Percentiles rank a stretch among this genome's conserved stretches.
phyloP scores from a whole-genome alignment of 2,797 vertebrate genomes.

The Macropodus opercularis region DNA sequence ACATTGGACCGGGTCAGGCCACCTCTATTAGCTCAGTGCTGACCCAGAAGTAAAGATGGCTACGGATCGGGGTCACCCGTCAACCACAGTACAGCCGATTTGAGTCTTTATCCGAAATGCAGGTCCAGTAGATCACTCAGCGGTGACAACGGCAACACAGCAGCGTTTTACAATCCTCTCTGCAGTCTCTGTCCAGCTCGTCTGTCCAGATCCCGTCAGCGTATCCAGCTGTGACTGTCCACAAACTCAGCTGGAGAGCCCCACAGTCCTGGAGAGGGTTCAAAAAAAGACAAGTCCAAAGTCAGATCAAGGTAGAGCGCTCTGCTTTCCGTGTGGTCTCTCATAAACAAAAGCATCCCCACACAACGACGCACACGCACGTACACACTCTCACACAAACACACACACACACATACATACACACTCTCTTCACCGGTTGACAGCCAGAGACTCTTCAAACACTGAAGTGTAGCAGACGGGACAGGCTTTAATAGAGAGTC shows the following conservation, averaged over 20 bases:
- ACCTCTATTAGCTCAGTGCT: conserved; percentile 49
- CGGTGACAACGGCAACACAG: conserved; percentile 17
- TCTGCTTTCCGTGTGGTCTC: conserved; percentile 13
- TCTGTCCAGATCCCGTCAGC: conserved; percentile 10
- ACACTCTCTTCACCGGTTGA: conserved; percentile 27
- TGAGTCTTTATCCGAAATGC: conserved; percentile 21
- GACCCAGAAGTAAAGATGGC: conserved; percentile 58
- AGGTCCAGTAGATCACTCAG: conserved; percentile 17
- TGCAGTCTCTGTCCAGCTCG: conserved; percentile 3
- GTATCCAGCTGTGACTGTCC: conserved; percentile 34
- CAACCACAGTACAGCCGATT: conserved; percentile 30
- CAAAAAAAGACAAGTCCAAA: conserved; percentile 39
- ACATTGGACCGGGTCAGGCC: conserved; percentile 64
- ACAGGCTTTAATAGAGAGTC: conserved; percentile 74
- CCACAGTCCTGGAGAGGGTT: conserved; percentile 49
- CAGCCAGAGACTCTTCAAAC: conserved; percentile 62
- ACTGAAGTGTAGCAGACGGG: conserved; percentile 76
- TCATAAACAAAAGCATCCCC: conserved; percentile 54
- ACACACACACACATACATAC: conserved; percentile 27
- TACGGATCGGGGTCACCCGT: conserved; percentile 47
- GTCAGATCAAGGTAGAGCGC: conserved; percentile 40
- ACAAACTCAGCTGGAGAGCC: conserved; percentile 23
- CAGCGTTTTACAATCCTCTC: conserved; percentile 30
- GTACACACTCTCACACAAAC: conserved; percentile 20
- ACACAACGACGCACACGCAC: conserved; percentile 35